These are phyloP conservation scores for Caerostris extrusa DNA, from an alignment of 1,140 invertebrate genomes.

Conservation along the genomic window DNA sequence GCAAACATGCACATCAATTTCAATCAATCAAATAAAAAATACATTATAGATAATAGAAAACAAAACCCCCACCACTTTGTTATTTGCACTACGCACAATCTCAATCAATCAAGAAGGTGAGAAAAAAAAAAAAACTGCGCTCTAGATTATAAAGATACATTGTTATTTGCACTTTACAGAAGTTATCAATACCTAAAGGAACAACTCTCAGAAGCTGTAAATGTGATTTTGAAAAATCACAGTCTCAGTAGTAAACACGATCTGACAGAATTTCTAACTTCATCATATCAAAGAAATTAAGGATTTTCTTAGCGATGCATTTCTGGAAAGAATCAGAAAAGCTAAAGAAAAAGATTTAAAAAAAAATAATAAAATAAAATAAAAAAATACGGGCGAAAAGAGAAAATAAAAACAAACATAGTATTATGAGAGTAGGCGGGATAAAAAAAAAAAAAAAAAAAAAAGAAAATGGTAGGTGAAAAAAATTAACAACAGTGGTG, in stretches of 20 bases:
- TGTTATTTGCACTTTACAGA: background rate
- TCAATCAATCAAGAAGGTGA: no score
- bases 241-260: no score
- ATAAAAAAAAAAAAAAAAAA: background rate
- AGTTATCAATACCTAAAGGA: background rate
- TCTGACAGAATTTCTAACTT: background rate
- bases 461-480: background rate
- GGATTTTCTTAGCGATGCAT: background rate
- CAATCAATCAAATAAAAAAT: no score
- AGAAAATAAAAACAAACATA: background rate
- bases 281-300: background rate
- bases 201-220: background rate
- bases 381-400: background rate
- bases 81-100: no score
- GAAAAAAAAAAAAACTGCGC: no score
- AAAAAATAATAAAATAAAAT: background rate
- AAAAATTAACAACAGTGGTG: background rate
- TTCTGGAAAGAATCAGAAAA: background rate
- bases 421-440: no score
- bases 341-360: background rate
- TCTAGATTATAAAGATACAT: no score
- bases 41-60: no score
- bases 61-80: no score
- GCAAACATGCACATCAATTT: no score
- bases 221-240: background rate